A percentile compares a stretch with the other conserved stretches of the same genome.
Conservation (phyloP, 2,888 invertebrate genomes). For the Xylocampa areola region DNA sequence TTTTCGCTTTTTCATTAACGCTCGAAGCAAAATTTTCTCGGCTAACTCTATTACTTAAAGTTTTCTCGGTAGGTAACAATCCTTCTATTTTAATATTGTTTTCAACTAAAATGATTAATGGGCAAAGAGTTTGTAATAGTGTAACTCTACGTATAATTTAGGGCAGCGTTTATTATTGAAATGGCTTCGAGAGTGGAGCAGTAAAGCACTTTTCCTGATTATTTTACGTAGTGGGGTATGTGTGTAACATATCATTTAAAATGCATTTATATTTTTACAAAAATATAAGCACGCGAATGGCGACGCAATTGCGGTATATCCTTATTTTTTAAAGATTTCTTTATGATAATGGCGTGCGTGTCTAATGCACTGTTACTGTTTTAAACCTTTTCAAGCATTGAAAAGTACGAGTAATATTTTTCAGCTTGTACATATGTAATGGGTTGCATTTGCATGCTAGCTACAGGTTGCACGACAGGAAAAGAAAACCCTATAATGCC, state of each 20-base stretch:
- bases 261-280: slow-evolving; percentile 6
- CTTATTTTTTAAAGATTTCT: slow-evolving; percentile 12
- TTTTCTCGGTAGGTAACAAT: slow-evolving; percentile 40
- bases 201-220: slow-evolving; percentile 17
- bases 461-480: slow-evolving; percentile 38
- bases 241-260: slow-evolving; percentile 16
- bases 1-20: slow-evolving; percentile 53
- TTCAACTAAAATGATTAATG: slow-evolving; percentile 49
- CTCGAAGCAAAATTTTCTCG: slow-evolving; percentile 33
- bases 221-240: slow-evolving; percentile 13
- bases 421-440: slow-evolving; percentile 5
- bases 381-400: slow-evolving; percentile 1
- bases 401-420: slow-evolving; percentile 7
- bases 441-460: slow-evolving; percentile 40
- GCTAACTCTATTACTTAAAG: slow-evolving; percentile 48
- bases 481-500: slow-evolving; percentile 25
- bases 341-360: slow-evolving; percentile 6
- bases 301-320: neutral
- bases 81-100: slow-evolving; percentile 55
- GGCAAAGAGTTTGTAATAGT: slow-evolving; percentile 20
- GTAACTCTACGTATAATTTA: slow-evolving; percentile 23
- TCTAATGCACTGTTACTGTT: slow-evolving; percentile 8
- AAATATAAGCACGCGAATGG: slow-evolving; percentile 3
- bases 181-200: neutral
- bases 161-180: slow-evolving; percentile 25